A percentile compares a stretch with the other conserved stretches of the same genome.
phyloP scores from a whole-genome alignment of 2,888 invertebrate genomes.

The Acanthosepion esculentum region DNA sequence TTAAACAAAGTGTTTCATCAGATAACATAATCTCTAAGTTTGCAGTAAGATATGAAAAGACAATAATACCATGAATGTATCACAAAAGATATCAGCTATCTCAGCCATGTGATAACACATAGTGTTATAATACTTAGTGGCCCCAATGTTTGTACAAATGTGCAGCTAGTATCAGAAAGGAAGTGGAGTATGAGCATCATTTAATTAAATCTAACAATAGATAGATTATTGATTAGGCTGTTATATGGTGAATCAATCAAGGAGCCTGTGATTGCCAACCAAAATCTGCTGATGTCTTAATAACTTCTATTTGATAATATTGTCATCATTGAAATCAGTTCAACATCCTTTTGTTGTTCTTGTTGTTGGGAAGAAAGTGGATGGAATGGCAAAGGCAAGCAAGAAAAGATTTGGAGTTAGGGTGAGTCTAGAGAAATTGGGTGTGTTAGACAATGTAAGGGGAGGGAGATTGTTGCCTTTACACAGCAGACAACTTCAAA shows the following conservation, averaged over 20 bases:
- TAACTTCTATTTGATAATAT: slow-evolving; percentile 33
- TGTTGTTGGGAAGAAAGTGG: neutral
- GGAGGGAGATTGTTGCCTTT: neutral
- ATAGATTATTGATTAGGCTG: neutral
- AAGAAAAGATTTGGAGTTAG: neutral
- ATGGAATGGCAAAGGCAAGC: neutral
- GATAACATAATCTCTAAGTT: neutral
- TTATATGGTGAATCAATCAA: neutral
- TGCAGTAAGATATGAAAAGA: neutral
- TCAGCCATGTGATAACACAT: neutral
- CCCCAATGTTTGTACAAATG: neutral
- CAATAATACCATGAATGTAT: neutral
- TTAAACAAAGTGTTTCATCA: neutral
- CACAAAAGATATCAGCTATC: neutral
- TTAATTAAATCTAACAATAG: slow-evolving; percentile 33
- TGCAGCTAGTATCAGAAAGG: neutral
- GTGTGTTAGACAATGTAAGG: neutral
- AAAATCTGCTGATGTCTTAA: slow-evolving; percentile 33
- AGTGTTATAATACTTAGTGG: neutral
- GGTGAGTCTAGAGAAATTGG: neutral
- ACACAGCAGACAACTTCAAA: neutral
- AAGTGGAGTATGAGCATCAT: neutral
- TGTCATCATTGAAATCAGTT: slow-evolving; percentile 12
- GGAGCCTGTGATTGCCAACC: neutral
- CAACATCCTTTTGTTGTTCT: neutral